These are phyloP conservation scores for Leptopilina myrica DNA, from an alignment of 2,888 invertebrate species.

Conservation along the genomic window DNA sequence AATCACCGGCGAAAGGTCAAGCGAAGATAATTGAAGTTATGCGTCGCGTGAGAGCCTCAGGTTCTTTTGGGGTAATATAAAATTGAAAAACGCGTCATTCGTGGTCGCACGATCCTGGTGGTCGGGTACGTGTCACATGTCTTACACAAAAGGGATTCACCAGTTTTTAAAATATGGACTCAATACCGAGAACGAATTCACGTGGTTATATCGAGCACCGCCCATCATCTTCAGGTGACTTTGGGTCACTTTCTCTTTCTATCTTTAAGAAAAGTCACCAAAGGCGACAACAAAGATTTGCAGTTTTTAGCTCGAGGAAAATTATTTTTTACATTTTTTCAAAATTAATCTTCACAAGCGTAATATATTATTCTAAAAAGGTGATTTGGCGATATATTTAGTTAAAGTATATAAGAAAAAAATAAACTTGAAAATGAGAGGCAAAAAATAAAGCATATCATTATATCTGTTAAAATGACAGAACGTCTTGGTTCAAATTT, in stretches of 20 bases:
- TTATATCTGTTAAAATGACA: constrained; percentile 32
- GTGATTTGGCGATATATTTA: too few relatives aligned
- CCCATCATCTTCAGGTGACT: constrained; percentile 58
- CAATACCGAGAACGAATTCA: constrained; percentile 68
- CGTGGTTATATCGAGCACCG: constrained; percentile 59
- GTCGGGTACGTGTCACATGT: constrained; percentile 31
- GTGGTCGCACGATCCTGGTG: constrained; percentile 33
- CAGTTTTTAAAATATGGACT: constrained; percentile 1
- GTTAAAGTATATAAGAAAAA: too few relatives aligned
- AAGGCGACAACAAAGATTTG: constrained; percentile 36
- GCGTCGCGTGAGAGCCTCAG: constrained; percentile 36
- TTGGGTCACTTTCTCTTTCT: constrained; percentile 55
- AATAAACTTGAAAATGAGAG: too few relatives aligned
- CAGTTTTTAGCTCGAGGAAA: not conserved
- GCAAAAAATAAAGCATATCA: constrained; percentile 59
- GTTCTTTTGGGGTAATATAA: constrained; percentile 31
- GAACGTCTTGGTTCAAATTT: constrained; percentile 16
- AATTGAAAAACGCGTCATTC: constrained; percentile 33
- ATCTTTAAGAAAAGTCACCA: constrained; percentile 52
- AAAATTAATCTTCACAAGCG: too few relatives aligned
- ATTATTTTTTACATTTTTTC: too few relatives aligned
- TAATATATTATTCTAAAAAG: too few relatives aligned
- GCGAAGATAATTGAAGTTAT: constrained; percentile 36
- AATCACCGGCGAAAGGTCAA: constrained; percentile 20
- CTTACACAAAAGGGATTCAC: constrained; percentile 30